Evolutionary conservation across 2,888 invertebrate genomes (phyloP).

Genomic region (Drosophila rubida): DNA sequence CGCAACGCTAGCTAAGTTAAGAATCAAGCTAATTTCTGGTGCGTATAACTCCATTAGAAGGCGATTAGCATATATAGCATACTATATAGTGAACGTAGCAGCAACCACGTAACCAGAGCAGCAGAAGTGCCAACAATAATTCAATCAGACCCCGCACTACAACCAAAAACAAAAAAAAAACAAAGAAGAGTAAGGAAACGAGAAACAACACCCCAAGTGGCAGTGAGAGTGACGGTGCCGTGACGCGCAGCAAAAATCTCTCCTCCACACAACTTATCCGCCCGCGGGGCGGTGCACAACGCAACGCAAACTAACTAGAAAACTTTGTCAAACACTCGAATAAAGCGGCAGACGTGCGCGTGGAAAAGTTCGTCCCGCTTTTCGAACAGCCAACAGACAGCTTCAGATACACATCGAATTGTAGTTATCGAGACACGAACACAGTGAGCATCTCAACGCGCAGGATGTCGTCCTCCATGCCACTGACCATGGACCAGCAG

Average conservation of each 20-base stretch:
- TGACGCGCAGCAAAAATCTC: constrained; percentile 9
- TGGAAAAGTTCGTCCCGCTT: constrained; percentile 50
- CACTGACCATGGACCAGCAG: constrained; percentile 67
- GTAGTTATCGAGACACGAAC: not conserved
- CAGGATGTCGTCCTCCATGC: constrained; percentile 62
- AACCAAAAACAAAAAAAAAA: constrained; percentile 8
- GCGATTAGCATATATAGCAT: constrained; percentile 53
- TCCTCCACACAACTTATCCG: no score
- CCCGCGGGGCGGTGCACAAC: constrained; percentile 15
- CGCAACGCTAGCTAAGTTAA: constrained; percentile 47
- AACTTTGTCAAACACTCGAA: constrained; percentile 60
- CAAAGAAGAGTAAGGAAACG: no score
- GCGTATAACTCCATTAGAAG: constrained; percentile 80
- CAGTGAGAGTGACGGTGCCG: constrained; percentile 16
- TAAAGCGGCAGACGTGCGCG: constrained; percentile 67
- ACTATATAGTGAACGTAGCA: constrained; percentile 9
- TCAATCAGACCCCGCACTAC: constrained; percentile 40
- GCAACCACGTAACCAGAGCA: constrained; percentile 15
- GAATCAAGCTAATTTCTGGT: constrained; percentile 68
- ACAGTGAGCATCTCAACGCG: constrained; percentile 11
- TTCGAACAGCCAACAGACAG: not conserved
- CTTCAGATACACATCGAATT: constrained; percentile 5
- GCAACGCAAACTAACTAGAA: constrained; percentile 45
- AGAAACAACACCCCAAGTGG: constrained; percentile 19
- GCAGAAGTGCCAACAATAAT: constrained; percentile 57